A percentile compares a stretch with the other conserved stretches of the same genome.
Conservation (phyloP, 1,140 invertebrate genomes). For the Euglossa dilemma region DNA sequence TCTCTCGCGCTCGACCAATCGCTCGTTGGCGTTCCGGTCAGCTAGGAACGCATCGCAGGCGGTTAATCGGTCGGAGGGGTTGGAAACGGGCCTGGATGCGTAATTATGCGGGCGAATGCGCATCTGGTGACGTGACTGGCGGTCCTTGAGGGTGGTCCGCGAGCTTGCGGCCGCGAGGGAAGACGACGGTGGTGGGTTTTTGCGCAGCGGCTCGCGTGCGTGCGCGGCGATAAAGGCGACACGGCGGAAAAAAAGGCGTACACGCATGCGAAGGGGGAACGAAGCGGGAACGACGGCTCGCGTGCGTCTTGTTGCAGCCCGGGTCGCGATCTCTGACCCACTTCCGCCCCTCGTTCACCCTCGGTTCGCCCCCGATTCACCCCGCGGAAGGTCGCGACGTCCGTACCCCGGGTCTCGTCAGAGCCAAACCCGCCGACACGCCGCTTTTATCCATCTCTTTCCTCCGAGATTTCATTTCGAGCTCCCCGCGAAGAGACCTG, state of each 20-base stretch:
- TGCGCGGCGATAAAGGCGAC: constrained; percentile 27
- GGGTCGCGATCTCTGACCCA: constrained; percentile 33
- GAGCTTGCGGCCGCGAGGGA: neutral
- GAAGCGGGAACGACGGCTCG: constrained; percentile 31
- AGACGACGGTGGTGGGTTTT: neutral
- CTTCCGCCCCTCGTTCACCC: neutral
- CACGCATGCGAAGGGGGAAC: constrained; percentile 19
- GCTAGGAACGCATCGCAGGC: neutral
- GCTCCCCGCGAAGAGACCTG: neutral
- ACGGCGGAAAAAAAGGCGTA: constrained; percentile 15
- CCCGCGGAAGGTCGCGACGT: constrained; percentile 4
- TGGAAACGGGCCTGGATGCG: neutral
- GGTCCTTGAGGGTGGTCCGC: constrained; percentile 17
- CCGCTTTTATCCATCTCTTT: neutral
- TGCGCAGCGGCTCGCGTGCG: constrained; percentile 43
- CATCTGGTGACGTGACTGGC: constrained; percentile 14
- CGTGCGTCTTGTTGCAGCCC: constrained; percentile 1
- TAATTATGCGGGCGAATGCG: constrained; percentile 32
- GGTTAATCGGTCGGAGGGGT: neutral
- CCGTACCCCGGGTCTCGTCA: neutral
- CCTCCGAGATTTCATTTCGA: neutral
- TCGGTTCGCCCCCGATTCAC: constrained; percentile 9
- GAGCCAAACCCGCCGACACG: neutral
- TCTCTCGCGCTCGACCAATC: neutral
- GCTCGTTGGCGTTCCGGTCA: neutral